Evolutionary conservation across 2,888 invertebrate species (phyloP).

Genomic region (Bursaphelenchus okinawaensis): DNA sequence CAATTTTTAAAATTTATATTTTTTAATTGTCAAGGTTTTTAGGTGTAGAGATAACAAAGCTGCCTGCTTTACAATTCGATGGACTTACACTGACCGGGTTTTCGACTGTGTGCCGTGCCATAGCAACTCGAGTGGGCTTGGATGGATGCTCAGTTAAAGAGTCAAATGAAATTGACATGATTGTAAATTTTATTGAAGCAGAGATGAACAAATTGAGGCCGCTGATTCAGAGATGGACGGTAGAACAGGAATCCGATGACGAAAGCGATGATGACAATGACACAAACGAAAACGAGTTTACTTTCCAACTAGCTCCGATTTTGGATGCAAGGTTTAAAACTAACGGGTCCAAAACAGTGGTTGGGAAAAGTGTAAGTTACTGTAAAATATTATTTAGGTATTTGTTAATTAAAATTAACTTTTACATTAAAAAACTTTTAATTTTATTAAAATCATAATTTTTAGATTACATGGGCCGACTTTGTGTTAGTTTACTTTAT

Average conservation of each 20-base stretch:
- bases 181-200: slow-evolving; percentile 8
- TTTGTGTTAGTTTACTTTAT: slow-evolving; percentile 11
- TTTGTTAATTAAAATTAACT: background rate
- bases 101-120: slow-evolving; percentile 4
- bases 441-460: background rate
- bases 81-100: slow-evolving; percentile 6
- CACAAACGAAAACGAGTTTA: background rate
- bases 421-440: background rate
- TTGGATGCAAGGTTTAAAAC: slow-evolving; percentile 1
- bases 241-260: background rate
- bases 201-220: background rate
- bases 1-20: background rate
- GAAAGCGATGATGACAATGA: background rate
- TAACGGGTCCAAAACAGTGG: slow-evolving; percentile 1
- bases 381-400: background rate
- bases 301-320: slow-evolving; percentile 3
- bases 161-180: slow-evolving; percentile 9
- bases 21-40: background rate
- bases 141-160: slow-evolving; percentile 9
- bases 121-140: slow-evolving; percentile 3
- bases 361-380: slow-evolving; percentile 2
- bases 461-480: slow-evolving; percentile 9
- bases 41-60: background rate
- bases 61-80: slow-evolving; percentile 10
- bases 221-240: background rate